Base-by-base conservation (phyloP, 2,113 vertebrate genomes). In the Rhipidura dahli region DNA sequence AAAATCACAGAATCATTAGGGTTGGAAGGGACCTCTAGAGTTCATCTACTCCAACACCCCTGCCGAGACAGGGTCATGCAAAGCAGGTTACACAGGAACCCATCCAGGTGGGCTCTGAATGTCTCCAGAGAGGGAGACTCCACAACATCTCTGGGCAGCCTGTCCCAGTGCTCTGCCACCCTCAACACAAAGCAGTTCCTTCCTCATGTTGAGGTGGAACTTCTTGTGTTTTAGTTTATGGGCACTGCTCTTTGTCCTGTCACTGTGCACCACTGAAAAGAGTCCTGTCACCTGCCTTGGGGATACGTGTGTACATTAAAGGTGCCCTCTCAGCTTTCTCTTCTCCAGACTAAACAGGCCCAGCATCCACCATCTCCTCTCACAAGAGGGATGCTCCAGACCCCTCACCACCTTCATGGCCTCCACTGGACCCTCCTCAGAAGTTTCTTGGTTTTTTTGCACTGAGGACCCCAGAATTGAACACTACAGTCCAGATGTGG, bases 61-160 rank as follows among this genome's bases (percentile, higher is more conserved):
- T 44, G 15, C 37, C 0, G 0, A 50, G 59, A 31, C 10, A 44
- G 20, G 44, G 21, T 23, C 31, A 15, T 12, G 11, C 16, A 39
- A 6, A 40, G 30, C 40, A 30, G 6, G 13, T n/a, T 26, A 40
- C 75, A 33, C 18, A 57, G 33, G 35, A 65, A 20, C 6, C 4
- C 7, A 13, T 20, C 27, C 44, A 42, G 15, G 12, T 13, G 19
- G 2, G 7, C 11, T 37, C 16, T 56, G 59, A 44, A 50, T 15
- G 18, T 33, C 37, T 57, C 22, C 8, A 37, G 26, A 18, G 42
- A 54, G 13, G 9, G 7, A 56, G 3, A 40, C 11, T 30, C 64
- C 14, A 40, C 0, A 0, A 10, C 16, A 7, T 47, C 20, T 47
- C 28, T 56, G 7, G 3, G 18, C n/a, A n/a, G 35, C 17, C 40